Evolutionary conservation across 1,140 invertebrate species (phyloP).

Genomic region (Eumaeus atala): DNA sequence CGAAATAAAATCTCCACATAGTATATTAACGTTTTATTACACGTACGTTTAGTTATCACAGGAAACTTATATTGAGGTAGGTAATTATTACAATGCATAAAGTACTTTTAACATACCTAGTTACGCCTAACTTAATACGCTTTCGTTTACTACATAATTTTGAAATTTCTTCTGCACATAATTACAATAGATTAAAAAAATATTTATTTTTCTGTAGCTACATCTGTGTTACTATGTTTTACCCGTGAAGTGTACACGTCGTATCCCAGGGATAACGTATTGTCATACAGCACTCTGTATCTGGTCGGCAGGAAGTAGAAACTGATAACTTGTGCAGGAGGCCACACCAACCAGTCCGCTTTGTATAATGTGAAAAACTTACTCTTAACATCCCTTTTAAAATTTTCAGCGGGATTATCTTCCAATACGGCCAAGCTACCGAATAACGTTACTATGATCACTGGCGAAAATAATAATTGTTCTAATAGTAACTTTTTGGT

Average conservation of each 20-base stretch:
- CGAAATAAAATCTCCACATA: no score
- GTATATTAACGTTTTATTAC: no score
- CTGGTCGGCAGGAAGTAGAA: constrained; percentile 90
- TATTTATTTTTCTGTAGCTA: no score
- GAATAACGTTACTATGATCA: constrained; percentile 89
- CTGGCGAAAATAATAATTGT: constrained; percentile 90
- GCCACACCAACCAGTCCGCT: constrained; percentile 89
- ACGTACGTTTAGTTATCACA: no score
- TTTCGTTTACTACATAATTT: not conserved
- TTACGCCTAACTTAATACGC: no score
- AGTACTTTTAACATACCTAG: not conserved
- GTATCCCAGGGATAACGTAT: constrained; percentile 91
- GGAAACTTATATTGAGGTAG: no score
- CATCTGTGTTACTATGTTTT: constrained; percentile 76
- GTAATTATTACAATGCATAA: not conserved
- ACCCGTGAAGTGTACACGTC: constrained; percentile 94
- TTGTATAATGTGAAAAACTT: constrained; percentile 88
- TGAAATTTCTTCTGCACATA: not conserved
- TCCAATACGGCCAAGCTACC: constrained; percentile 84
- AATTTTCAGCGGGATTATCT: constrained; percentile 76
- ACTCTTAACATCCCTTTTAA: constrained; percentile 81
- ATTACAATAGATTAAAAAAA: no score
- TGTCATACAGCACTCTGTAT: constrained; percentile 93
- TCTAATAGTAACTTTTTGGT: constrained; percentile 91
- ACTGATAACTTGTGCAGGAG: constrained; percentile 82